Base-by-base conservation (phyloP, 1,140 invertebrate species). In the Zaprionus vittiger region DNA sequence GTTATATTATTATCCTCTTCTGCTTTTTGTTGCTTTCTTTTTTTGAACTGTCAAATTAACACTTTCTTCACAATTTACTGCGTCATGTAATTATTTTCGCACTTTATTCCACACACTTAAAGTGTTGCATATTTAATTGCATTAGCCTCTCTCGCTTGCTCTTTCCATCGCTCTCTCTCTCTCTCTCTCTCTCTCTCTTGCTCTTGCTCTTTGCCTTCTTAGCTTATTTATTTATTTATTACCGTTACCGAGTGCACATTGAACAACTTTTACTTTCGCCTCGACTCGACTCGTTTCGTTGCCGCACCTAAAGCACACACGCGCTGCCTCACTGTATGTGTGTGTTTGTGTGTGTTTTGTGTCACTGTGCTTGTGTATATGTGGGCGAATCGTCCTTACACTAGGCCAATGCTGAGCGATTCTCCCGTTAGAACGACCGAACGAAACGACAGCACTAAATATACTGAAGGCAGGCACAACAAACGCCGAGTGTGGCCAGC, bases 381-480 rank as follows among this genome's bases (percentile, higher is more conserved):
- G 44, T 78, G 64, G 61, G 66, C 81, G 66, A 77, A 68, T 73
- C 86, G 82, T 86, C 75, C 83, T 86, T 73, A 64, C 64, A 69
- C 57, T 79, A 63, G 77, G 73, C 78, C 71, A 75, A 64, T 70
- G 72, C 70, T 37, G 34, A 52, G 60, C 74, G 52, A 62, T 68
- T 61, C 71, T 49, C 64, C 75, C 79, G 83, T 70, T 73, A 63
- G 66, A 80, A 80, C 87, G 91, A 92, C 91, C 83, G 89, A 80
- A 90, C 91, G 80, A 78, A 73, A 86, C 91, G 89, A 92, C 83
- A 92, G 84, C 85, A 83, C 87, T 91, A 76, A 92, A 87, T 91
- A 92, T 79, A 92, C 87, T 92, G 81, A 89, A 89, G 79, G 79
- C 17, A 62, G 47, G 62, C 56, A 73, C 63, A 66, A 47, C 41